phyloP scores from a whole-genome alignment of 2,113 vertebrate species.

The Engraulis encrasicolus region DNA sequence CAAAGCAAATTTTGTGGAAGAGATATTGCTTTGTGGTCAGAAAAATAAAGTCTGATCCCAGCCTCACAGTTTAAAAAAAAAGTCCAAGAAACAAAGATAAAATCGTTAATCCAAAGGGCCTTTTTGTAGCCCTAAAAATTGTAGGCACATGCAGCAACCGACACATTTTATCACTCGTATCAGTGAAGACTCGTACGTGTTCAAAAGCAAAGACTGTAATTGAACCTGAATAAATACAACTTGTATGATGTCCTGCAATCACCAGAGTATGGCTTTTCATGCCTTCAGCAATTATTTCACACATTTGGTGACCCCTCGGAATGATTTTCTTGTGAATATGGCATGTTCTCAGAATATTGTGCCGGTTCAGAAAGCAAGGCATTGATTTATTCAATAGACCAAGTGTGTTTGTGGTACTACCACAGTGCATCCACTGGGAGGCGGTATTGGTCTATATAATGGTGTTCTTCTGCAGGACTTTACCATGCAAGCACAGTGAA shows the following conservation, averaged over 20 bases:
- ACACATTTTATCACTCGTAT: not conserved
- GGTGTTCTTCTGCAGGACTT: too few relatives aligned
- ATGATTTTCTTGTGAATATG: not conserved
- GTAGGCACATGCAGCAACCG: not conserved
- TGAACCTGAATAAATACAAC: constrained; percentile 14
- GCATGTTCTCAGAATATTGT: not conserved
- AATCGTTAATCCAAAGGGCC: not conserved
- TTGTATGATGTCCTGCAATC: not conserved
- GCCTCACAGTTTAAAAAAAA: not conserved
- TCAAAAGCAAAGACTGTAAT: constrained; percentile 1
- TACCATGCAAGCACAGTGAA: too few relatives aligned
- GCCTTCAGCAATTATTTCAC: not conserved
- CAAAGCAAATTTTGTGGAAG: not conserved
- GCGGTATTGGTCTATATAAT: not conserved
- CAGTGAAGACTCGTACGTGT: not conserved
- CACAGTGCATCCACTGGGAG: not conserved
- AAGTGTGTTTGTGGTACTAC: not conserved
- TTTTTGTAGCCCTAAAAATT: not conserved
- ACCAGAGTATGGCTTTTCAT: not conserved
- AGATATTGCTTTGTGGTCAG: not conserved
- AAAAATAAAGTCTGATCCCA: not conserved
- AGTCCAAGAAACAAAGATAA: not conserved
- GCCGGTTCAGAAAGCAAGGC: too few relatives aligned
- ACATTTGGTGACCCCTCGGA: not conserved
- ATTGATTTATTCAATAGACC: not conserved